Percentiles rank a stretch among this genome's conserved stretches.
These are phyloP conservation scores for Clarias magur DNA, from an alignment of 2,113 vertebrate genomes.

Conservation along the genomic window DNA sequence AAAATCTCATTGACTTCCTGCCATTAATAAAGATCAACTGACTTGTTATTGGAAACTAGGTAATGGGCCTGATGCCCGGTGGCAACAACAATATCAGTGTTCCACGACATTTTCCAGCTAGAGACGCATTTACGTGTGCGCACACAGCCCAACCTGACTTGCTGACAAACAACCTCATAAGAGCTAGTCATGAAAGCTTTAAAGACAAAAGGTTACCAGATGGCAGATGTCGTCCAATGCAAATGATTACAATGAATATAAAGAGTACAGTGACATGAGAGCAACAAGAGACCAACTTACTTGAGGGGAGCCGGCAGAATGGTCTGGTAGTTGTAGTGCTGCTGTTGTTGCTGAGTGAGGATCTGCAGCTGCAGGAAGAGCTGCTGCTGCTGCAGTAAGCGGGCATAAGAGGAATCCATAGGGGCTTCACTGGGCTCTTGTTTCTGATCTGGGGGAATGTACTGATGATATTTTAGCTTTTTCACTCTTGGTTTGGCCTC, in stretches of 20 bases:
- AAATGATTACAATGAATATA: background rate
- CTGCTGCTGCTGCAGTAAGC: constrained; percentile 95
- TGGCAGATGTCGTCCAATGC: background rate
- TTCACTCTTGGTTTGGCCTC: constrained; percentile 90
- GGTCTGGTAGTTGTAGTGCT: constrained; percentile 90
- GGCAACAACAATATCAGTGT: constrained; percentile 50
- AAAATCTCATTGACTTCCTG: constrained; percentile 57
- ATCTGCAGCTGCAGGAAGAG: constrained; percentile 98
- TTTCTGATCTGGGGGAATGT: constrained; percentile 97
- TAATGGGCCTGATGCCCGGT: constrained; percentile 40
- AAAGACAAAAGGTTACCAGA: background rate
- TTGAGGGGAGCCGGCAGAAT: constrained; percentile 86
- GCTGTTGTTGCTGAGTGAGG: constrained; percentile 96
- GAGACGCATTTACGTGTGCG: constrained; percentile 44
- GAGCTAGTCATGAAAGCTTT: background rate
- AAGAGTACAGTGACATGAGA: background rate
- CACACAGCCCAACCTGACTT: background rate
- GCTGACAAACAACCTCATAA: constrained; percentile 8
- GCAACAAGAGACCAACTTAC: constrained; percentile 65
- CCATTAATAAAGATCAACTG: constrained; percentile 36
- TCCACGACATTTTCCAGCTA: constrained; percentile 36
- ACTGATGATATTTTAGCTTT: constrained; percentile 97
- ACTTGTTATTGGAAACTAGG: constrained; percentile 65
- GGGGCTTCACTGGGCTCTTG: constrained; percentile 85
- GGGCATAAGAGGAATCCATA: constrained; percentile 96